A percentile compares a stretch with the other conserved stretches of the same genome.
These are phyloP conservation scores for Phodopus roborovskii DNA, from an alignment of 2,113 vertebrate species.

Conservation along the genomic window DNA sequence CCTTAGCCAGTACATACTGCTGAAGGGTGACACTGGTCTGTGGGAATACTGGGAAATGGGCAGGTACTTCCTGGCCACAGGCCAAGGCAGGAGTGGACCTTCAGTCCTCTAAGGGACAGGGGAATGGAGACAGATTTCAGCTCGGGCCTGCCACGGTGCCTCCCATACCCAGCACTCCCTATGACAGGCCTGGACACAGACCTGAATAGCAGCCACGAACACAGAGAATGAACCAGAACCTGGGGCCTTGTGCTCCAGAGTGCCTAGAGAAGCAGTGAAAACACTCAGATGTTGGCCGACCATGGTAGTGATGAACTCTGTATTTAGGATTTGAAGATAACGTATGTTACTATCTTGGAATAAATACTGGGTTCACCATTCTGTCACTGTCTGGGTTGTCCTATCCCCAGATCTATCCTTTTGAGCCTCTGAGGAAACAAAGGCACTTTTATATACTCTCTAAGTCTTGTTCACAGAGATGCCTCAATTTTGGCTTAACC, in stretches of 20 bases:
- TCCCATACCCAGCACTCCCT: not conserved
- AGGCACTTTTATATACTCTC: not conserved
- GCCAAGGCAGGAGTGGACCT: not conserved
- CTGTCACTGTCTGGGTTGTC: not conserved
- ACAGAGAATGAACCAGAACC: not conserved
- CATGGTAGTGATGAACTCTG: not conserved
- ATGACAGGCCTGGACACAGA: not conserved
- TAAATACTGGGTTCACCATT: not conserved
- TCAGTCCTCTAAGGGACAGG: not conserved
- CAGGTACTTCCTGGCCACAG: not conserved
- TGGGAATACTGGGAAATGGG: not conserved
- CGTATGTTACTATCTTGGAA: not conserved
- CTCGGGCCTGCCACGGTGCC: not conserved
- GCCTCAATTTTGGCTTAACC: constrained; percentile 50
- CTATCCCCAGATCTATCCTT: not conserved
- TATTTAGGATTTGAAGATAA: not conserved
- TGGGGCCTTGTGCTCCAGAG: fast-evolving
- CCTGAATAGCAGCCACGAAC: not conserved
- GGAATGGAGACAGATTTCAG: not conserved
- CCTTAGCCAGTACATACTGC: not conserved
- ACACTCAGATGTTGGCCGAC: not conserved
- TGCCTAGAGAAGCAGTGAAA: not conserved
- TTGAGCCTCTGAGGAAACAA: not conserved
- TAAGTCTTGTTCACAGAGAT: not conserved
- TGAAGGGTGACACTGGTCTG: not conserved